Evolutionary conservation across 30 jellyfish, hydroid and myxozoan genomes (phyloP), one percentile per base, ranked within the genome.

Genomic region (Calvadosia cruxmelitensis): DNA sequence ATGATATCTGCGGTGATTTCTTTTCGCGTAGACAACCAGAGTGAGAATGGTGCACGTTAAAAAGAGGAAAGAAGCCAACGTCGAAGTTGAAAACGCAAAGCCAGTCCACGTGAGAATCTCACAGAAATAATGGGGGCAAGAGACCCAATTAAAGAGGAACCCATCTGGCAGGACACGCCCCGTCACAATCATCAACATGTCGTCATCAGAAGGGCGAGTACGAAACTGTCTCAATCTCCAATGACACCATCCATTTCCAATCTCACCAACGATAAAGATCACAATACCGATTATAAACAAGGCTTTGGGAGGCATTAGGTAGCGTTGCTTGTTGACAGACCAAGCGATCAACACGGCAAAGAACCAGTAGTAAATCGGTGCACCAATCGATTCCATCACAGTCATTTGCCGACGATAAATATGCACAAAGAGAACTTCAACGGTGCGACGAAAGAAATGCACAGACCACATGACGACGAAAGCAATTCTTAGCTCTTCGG

Each of bases 161-260:
- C 95, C 93, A 48, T 84, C 73, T 0, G 95, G 95, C 31, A 84
- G 36, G 7, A 76, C 78, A 49, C 82, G 92, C 10, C 95, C 95
- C 13, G 86, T 70, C 20, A 42, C 20, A 10, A 42, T 42, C 20
- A 42, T 5, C 10, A 20, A 5, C 10, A 20, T 42, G 20, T 42
- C 57, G 20, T 42, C 57, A 42, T 42, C 20, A 30, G 72, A 62
- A 1, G 71, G 72, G 30, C 75, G 23, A 64, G 86, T 72, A 34
- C 95, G 81, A 64, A 84, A 78, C 29, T 53, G 29, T 51, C 95
- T 57, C 74, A 84, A 63, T 66, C 71, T 64, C 57, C 63, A 49
- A 51, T 84, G 95, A 50, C 88, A 78, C 75, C 76, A 70, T n/a
- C 84, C 66, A 50, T 84, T 84, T 16, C 95, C 95, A 48, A 72